Evolutionary conservation across 2,113 vertebrate species (phyloP).

Genomic region (Sylvia atricapilla): DNA sequence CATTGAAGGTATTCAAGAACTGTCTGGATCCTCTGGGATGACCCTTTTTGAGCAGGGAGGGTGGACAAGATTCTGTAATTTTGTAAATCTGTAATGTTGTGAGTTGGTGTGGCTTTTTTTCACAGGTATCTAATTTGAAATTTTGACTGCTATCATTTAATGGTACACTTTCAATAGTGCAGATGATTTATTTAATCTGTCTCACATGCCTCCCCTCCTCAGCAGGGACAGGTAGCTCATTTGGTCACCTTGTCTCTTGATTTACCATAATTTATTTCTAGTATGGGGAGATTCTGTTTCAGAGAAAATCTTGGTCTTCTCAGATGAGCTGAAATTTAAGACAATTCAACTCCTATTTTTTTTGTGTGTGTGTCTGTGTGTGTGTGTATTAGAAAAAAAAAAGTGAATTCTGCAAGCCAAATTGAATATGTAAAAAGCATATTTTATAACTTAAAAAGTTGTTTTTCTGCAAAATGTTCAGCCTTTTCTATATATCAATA

Average conservation of each 20-base stretch:
- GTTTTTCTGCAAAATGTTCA: not conserved
- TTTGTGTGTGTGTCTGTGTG: too few species aligned
- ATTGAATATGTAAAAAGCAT: not conserved
- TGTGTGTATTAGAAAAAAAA: too few species aligned
- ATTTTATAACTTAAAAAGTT: not conserved
- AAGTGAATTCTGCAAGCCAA: not conserved
- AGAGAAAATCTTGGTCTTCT: not conserved
- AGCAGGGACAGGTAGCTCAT: not conserved
- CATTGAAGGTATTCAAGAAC: not conserved
- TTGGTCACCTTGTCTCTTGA: not conserved
- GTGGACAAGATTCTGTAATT: not conserved
- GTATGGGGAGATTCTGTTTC: not conserved
- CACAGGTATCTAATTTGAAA: not conserved
- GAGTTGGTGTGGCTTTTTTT: not conserved
- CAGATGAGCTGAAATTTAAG: not conserved
- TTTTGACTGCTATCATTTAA: not conserved
- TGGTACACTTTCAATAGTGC: not conserved
- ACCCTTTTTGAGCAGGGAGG: not conserved
- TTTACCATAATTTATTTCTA: not conserved
- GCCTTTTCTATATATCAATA: not conserved
- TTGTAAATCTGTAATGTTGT: not conserved
- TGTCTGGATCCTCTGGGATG: not conserved
- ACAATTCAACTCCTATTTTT: not conserved
- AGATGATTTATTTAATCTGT: not conserved
- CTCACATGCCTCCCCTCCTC: not conserved